phyloP scores from a whole-genome alignment of 1,140 invertebrate genomes.

The Lepidurus apus region DNA sequence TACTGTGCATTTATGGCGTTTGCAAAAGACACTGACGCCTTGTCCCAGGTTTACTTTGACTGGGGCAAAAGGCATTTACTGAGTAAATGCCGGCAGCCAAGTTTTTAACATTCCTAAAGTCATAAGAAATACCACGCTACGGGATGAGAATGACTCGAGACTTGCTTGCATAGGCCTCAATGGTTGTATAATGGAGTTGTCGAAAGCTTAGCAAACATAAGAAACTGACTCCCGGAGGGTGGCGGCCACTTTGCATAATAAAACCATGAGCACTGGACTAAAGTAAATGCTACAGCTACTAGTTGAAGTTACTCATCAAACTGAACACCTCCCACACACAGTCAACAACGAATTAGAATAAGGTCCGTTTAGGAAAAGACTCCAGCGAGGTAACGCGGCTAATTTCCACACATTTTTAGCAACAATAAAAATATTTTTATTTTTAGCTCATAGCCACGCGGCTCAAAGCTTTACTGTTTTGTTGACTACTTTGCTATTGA shows the following conservation, averaged over 20 bases:
- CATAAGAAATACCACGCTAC: neutral
- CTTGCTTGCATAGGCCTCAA: slow-evolving; percentile 18
- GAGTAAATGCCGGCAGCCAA: neutral
- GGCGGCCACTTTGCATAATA: slow-evolving; percentile 18
- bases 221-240: slow-evolving; percentile 17
- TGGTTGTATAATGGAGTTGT: slow-evolving; percentile 19
- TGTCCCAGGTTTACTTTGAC: no score
- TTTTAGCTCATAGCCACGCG: no score
- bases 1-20: no score
- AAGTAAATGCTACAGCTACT: neutral
- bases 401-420: no score
- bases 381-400: neutral
- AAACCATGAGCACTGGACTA: neutral
- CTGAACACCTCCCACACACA: neutral
- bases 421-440: no score
- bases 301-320: slow-evolving; percentile 4
- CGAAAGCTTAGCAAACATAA: slow-evolving; percentile 5
- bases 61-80: no score
- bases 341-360: neutral
- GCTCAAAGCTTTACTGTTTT: no score
- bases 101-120: slow-evolving; percentile 6
- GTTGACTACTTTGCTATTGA: no score
- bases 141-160: slow-evolving; percentile 2
- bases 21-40: no score
- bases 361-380: neutral